A percentile compares a stretch with the other conserved stretches of the same genome.
These are phyloP conservation scores for Hippocampus comes DNA, from an alignment of 2,113 vertebrate species.

Conservation along the genomic window DNA sequence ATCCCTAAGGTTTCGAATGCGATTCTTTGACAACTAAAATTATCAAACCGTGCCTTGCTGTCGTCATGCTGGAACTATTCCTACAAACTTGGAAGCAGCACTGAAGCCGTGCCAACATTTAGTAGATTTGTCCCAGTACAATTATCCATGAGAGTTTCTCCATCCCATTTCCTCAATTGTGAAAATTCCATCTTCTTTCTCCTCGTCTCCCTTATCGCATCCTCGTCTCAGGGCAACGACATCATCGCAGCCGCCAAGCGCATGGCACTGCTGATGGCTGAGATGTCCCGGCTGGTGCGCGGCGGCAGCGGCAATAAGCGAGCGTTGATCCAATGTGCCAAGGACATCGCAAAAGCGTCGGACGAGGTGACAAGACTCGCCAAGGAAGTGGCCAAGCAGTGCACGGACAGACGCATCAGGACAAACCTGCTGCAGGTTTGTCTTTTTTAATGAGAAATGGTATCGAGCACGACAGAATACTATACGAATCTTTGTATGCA, in stretches of 20 bases:
- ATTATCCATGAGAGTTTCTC: neutral
- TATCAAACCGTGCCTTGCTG: no score
- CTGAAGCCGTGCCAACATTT: no score
- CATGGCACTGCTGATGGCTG: slow-evolving; percentile 98
- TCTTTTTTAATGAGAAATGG: neutral
- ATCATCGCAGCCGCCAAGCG: slow-evolving; percentile 97
- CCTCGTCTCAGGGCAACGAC: slow-evolving; percentile 85
- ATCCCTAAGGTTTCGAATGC: no score
- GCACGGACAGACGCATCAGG: slow-evolving; percentile 94
- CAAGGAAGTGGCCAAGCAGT: slow-evolving; percentile 98
- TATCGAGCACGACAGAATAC: no score
- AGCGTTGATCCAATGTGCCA: slow-evolving; percentile 96
- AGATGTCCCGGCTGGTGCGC: slow-evolving; percentile 96
- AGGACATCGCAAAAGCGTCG: slow-evolving; percentile 96
- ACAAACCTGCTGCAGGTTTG: slow-evolving; percentile 94
- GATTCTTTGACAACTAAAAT: no score
- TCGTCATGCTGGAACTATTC: no score
- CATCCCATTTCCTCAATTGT: neutral
- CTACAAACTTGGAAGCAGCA: no score
- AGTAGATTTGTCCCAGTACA: neutral
- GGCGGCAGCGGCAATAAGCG: slow-evolving; percentile 96
- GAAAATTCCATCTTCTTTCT: neutral
- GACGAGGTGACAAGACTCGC: slow-evolving; percentile 94
- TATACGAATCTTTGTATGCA: neutral
- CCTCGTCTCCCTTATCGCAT: slow-evolving; percentile 5